Conservation (phyloP, 2,797 vertebrate species). For the Pempheris klunzingeri region DNA sequence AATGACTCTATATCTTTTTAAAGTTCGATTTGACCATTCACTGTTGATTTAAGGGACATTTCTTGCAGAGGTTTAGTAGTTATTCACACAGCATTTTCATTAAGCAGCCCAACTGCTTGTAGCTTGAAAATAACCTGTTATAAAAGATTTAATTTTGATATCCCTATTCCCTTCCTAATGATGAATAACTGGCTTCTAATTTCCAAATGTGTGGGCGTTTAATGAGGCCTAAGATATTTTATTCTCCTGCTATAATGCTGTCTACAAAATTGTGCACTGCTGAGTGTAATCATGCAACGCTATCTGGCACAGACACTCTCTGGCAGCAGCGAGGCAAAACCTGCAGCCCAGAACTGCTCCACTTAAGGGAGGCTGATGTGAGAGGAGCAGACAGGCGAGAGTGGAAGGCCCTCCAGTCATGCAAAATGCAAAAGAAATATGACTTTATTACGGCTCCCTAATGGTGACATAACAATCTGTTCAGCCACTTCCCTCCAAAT, state of each 20-base stretch:
- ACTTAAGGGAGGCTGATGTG: conserved; percentile 92
- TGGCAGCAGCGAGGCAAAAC: conserved; percentile 86
- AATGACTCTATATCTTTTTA: neutral
- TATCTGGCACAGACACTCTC: conserved; percentile 80
- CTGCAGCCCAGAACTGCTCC: conserved; percentile 92
- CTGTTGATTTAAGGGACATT: neutral
- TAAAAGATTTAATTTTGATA: conserved; percentile 36
- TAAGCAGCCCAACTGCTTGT: neutral
- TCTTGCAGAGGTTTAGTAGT: neutral
- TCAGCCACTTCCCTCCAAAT: conserved; percentile 80
- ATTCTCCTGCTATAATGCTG: conserved; percentile 74
- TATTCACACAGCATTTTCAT: conserved; percentile 1
- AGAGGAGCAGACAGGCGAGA: conserved; percentile 94
- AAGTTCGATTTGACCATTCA: neutral
- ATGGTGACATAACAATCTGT: conserved; percentile 88
- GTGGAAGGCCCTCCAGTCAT: conserved; percentile 92
- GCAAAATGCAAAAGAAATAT: conserved; percentile 94
- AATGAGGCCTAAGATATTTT: conserved; percentile 81
- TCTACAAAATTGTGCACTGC: conserved; percentile 75
- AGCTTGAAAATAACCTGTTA: conserved; percentile 9
- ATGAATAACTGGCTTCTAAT: conserved; percentile 78
- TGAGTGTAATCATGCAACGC: conserved; percentile 78
- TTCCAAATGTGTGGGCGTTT: conserved; percentile 77
- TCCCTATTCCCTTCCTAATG: conserved; percentile 32
- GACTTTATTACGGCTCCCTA: conserved; percentile 87